phyloP scores from a whole-genome alignment of 1,140 invertebrate genomes.

The Drosophila jambulina region DNA sequence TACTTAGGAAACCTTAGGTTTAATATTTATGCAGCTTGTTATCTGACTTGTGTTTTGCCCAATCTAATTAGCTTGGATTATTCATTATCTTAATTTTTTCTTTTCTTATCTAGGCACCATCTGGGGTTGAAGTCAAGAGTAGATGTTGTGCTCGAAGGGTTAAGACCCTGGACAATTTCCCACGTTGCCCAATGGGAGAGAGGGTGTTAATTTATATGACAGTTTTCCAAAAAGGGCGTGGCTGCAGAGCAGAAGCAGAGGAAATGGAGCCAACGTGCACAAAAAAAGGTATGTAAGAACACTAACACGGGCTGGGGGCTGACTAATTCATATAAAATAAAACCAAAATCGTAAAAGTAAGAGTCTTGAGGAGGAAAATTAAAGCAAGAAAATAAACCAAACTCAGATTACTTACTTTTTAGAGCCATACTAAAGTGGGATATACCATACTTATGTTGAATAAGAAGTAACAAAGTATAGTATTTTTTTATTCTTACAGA shows the following conservation, averaged over 20 bases:
- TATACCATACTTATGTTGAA: not conserved
- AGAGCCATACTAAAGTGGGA: not conserved
- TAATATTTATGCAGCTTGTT: not conserved
- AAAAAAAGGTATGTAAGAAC: not conserved
- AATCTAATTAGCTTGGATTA: not conserved
- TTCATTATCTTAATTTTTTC: not conserved
- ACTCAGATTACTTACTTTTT: not conserved
- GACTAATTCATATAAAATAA: constrained; percentile 10
- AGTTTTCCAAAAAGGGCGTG: constrained; percentile 70
- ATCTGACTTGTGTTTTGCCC: not conserved
- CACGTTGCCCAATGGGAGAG: constrained; percentile 6
- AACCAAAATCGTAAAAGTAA: constrained; percentile 5
- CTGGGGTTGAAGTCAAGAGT: constrained; percentile 20
- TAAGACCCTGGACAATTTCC: constrained; percentile 27
- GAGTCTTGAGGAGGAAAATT: not conserved
- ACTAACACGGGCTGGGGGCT: not conserved
- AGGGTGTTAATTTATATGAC: constrained; percentile 72
- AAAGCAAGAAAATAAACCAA: not conserved
- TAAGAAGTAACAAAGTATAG: not conserved
- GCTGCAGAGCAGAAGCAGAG: constrained; percentile 22
- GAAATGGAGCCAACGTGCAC: not conserved
- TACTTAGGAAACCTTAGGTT: not conserved
- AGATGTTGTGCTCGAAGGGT: constrained; percentile 9
- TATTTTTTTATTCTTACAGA: not conserved
- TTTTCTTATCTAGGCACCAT: constrained; percentile 10